These are phyloP conservation scores for Formica exsecta DNA, from an alignment of 1,140 invertebrate genomes.

Conservation along the genomic window DNA sequence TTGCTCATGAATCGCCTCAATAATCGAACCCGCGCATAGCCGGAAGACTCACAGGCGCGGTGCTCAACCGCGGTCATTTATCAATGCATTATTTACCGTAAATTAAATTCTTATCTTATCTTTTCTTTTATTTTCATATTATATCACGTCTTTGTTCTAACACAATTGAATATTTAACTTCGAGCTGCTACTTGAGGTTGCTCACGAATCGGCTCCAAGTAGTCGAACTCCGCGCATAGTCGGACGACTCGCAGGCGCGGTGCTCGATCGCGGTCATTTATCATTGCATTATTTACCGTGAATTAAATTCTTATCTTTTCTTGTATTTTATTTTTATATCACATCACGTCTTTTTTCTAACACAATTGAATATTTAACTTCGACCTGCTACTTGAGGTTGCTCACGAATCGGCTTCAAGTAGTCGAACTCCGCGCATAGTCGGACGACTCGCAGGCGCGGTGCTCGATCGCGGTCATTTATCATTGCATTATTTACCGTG, in stretches of 20 bases:
- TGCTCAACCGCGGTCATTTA: too few relatives aligned
- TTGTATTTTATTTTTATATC: neutral
- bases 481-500: neutral
- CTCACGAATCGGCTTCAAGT: neutral
- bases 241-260: slow-evolving; percentile 1
- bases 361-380: neutral
- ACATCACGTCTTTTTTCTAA: neutral
- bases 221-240: slow-evolving; percentile 25
- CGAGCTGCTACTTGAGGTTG: neutral
- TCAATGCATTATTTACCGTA: too few relatives aligned
- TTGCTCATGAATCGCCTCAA: too few relatives aligned
- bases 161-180: too few relatives aligned
- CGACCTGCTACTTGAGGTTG: neutral
- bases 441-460: neutral
- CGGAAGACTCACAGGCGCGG: too few relatives aligned
- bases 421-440: slow-evolving; percentile 19
- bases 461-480: neutral
- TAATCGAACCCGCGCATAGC: too few relatives aligned
- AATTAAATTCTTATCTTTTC: neutral
- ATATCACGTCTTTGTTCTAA: too few relatives aligned
- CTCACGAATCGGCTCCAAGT: slow-evolving; percentile 5
- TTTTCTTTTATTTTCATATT: too few relatives aligned
- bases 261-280: neutral
- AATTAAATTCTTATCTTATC: too few relatives aligned
- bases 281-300: neutral